Evolutionary conservation across 2,888 invertebrate species (phyloP).

Genomic region (Folsomia candida): DNA sequence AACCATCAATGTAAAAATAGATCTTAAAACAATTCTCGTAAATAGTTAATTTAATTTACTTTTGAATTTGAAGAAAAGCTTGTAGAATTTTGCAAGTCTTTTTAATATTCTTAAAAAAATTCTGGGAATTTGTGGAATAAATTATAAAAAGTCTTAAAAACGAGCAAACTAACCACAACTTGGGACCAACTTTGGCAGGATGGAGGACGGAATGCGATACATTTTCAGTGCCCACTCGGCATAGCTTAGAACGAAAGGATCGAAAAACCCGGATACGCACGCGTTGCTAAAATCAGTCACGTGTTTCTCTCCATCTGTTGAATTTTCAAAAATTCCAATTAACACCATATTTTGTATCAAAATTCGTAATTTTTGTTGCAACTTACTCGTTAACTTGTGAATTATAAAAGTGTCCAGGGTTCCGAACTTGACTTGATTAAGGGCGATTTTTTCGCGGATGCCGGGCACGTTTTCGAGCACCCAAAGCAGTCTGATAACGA

Average conservation of each 20-base stretch:
- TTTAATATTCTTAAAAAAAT: too few species aligned
- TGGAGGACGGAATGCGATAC: conserved; percentile 69
- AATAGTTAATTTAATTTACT: too few species aligned
- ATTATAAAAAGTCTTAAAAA: too few species aligned
- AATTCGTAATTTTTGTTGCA: too few species aligned
- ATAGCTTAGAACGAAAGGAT: conserved; percentile 88
- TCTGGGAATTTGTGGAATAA: too few species aligned
- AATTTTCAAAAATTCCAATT: too few species aligned
- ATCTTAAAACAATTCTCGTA: too few species aligned
- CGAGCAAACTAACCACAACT: too few species aligned
- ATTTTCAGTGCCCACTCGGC: conserved; percentile 68
- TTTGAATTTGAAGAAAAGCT: too few species aligned
- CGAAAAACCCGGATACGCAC: conserved; percentile 87
- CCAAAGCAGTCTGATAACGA: conserved; percentile 75
- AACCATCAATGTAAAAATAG: too few species aligned
- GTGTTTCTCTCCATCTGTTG: conserved; percentile 61
- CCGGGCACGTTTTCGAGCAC: conserved; percentile 69
- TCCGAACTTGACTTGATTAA: conserved; percentile 68
- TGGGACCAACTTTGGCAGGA: conserved; percentile 78
- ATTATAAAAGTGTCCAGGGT: conserved; percentile 89
- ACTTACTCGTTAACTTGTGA: conserved; percentile 55
- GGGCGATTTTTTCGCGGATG: conserved; percentile 62
- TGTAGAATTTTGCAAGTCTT: too few species aligned
- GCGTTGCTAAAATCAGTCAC: conserved; percentile 88
- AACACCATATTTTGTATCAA: too few species aligned